Evolutionary conservation across 2,797 vertebrate species (phyloP).

Genomic region (Sebastes hopkinsi): DNA sequence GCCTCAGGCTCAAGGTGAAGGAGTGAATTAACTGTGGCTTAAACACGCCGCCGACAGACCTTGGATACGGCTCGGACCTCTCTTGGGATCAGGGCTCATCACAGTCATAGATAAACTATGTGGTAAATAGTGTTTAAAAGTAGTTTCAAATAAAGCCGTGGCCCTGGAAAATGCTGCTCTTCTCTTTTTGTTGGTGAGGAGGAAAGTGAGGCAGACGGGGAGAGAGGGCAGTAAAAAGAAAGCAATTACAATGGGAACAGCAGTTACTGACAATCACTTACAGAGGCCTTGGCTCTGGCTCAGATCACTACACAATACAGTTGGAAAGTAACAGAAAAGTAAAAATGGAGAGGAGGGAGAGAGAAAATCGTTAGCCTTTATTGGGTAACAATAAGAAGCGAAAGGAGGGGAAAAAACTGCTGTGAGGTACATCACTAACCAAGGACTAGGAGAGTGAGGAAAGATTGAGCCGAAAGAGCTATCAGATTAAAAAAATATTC

Average conservation of each 20-base stretch:
- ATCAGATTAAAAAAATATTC: background rate
- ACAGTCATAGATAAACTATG: slow-evolving; percentile 25
- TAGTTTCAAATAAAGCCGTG: slow-evolving; percentile 28
- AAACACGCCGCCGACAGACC: slow-evolving; percentile 11
- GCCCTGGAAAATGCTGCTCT: slow-evolving; percentile 33
- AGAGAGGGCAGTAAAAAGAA: slow-evolving; percentile 52
- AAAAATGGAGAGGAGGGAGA: slow-evolving; percentile 6
- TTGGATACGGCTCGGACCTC: slow-evolving; percentile 16
- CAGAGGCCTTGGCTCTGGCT: slow-evolving; percentile 48
- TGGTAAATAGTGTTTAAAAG: slow-evolving; percentile 36
- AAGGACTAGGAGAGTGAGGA: background rate
- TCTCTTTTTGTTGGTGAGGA: slow-evolving; percentile 38
- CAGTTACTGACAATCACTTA: slow-evolving; percentile 58
- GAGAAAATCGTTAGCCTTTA: slow-evolving; percentile 20
- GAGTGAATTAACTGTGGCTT: slow-evolving; percentile 16
- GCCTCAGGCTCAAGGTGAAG: slow-evolving; percentile 11
- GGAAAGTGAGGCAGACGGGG: slow-evolving; percentile 46
- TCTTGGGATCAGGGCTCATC: slow-evolving; percentile 11
- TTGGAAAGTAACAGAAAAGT: slow-evolving; percentile 35
- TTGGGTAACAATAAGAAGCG: slow-evolving; percentile 5
- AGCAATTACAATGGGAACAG: slow-evolving; percentile 62
- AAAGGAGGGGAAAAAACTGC: background rate
- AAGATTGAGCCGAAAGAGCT: background rate
- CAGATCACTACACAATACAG: slow-evolving; percentile 35
- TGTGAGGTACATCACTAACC: background rate